Evolutionary conservation across 2,888 invertebrate genomes (phyloP).

Genomic region (Ectropis crepuscularia): DNA sequence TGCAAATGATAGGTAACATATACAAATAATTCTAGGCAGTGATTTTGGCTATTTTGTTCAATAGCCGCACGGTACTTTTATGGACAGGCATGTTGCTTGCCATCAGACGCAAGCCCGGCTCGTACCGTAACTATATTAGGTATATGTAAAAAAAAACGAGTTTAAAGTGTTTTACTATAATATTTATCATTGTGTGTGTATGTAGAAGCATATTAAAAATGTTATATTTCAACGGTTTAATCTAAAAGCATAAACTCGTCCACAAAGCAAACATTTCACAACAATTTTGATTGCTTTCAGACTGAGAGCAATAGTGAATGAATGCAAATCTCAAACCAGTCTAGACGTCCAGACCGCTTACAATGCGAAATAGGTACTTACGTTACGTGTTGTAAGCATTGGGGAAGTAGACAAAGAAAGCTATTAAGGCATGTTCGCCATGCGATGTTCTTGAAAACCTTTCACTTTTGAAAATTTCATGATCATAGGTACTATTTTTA

Average conservation of each 20-base stretch:
- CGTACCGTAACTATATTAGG: no score
- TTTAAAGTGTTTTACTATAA: no score
- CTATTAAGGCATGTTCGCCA: neutral
- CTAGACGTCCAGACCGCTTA: conserved; percentile 32
- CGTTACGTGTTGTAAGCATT: neutral
- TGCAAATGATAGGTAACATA: no score
- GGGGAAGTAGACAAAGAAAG: conserved; percentile 3
- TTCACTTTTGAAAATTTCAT: neutral
- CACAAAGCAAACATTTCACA: conserved; percentile 25
- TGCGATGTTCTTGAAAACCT: conserved; percentile 5
- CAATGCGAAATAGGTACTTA: neutral
- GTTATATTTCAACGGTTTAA: neutral
- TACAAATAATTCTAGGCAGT: no score
- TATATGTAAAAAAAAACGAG: no score
- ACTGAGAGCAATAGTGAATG: conserved; percentile 21
- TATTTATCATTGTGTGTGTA: no score
- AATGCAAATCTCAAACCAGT: conserved; percentile 29
- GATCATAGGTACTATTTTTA: no score
- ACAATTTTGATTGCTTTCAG: conserved; percentile 29
- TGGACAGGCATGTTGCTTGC: no score
- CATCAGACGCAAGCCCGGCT: no score
- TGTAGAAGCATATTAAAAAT: no score
- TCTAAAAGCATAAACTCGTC: conserved; percentile 21
- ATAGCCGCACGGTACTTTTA: no score
- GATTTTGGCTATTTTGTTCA: no score